Evolutionary conservation across 2,888 invertebrate genomes (phyloP).

Genomic region (Rhopalosiphum nymphaeae): DNA sequence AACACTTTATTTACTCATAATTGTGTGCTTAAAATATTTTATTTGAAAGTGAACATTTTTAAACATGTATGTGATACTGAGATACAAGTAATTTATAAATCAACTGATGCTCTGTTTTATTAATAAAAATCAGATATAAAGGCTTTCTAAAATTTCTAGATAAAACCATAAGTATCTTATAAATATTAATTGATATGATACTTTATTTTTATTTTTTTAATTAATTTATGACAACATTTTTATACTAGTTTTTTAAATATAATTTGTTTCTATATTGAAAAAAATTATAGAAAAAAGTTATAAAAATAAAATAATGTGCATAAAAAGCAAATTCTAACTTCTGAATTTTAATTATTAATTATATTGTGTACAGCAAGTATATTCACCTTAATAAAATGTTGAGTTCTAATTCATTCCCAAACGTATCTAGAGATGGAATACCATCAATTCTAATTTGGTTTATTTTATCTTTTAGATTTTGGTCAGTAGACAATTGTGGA

Average conservation of each 20-base stretch:
- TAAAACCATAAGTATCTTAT: too few species aligned
- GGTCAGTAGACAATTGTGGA: conserved; percentile 79
- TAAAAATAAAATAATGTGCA: background rate
- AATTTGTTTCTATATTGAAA: background rate
- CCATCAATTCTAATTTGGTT: conserved; percentile 92
- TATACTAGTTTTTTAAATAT: background rate
- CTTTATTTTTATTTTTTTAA: background rate
- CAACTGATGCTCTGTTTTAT: background rate
- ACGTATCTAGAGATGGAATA: conserved; percentile 83
- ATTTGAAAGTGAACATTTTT: background rate
- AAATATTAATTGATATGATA: too few species aligned
- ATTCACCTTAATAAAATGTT: conserved; percentile 91
- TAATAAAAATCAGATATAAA: background rate
- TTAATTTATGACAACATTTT: background rate
- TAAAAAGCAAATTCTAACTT: too few species aligned
- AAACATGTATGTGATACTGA: background rate
- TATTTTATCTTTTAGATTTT: conserved; percentile 85
- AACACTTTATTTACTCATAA: background rate
- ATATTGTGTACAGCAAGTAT: background rate
- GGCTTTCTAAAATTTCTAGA: background rate
- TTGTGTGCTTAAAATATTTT: background rate
- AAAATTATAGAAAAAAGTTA: background rate
- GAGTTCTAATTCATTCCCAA: conserved; percentile 93
- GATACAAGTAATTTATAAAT: background rate
- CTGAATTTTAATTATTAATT: too few species aligned